phyloP scores from a whole-genome alignment of 2,888 invertebrate species.

The Amorpha juglandis region DNA sequence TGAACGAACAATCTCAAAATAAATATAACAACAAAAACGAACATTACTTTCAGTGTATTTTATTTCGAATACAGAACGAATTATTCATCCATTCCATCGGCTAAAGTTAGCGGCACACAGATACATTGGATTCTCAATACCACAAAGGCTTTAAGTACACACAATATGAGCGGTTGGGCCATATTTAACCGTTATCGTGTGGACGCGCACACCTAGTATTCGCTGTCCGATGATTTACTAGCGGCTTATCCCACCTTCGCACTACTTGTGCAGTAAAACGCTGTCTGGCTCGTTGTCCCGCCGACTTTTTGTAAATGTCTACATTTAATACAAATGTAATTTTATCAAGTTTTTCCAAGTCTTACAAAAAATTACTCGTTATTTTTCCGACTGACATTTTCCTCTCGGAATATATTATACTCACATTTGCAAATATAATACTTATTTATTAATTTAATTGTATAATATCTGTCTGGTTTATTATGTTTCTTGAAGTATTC shows the following conservation, averaged over 20 bases:
- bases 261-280: slow-evolving; percentile 61
- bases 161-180: slow-evolving; percentile 67
- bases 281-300: slow-evolving; percentile 34
- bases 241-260: slow-evolving; percentile 71
- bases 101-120: slow-evolving; percentile 39
- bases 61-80: neutral
- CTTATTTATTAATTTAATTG: too few relatives aligned
- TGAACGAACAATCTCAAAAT: neutral
- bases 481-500: too few relatives aligned
- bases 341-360: neutral
- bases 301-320: slow-evolving; percentile 34
- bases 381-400: neutral
- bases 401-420: too few relatives aligned
- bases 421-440: too few relatives aligned
- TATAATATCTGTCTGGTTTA: too few relatives aligned
- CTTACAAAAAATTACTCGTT: neutral
- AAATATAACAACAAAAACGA: neutral
- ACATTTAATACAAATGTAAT: slow-evolving; percentile 24
- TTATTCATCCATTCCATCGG: neutral
- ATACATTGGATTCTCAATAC: slow-evolving; percentile 52
- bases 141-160: slow-evolving; percentile 63
- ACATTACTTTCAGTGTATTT: neutral
- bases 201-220: slow-evolving; percentile 69
- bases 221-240: slow-evolving; percentile 78
- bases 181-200: slow-evolving; percentile 81